phyloP scores from a whole-genome alignment of 2,888 invertebrate species.

The Drosophila macrospina region DNA sequence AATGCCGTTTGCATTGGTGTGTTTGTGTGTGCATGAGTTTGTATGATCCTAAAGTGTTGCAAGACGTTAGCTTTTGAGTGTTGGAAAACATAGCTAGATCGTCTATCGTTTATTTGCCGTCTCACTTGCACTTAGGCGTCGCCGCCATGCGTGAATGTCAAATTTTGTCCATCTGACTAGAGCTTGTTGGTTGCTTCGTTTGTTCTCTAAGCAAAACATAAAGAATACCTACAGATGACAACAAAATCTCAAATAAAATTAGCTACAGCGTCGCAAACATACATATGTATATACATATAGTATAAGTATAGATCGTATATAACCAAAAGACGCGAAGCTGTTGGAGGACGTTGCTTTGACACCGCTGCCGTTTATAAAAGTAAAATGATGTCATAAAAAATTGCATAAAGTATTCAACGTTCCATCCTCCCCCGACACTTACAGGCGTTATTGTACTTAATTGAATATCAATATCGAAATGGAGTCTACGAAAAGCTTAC shows the following conservation, averaged over 20 bases:
- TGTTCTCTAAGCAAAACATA: slow-evolving; percentile 38
- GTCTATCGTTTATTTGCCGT: slow-evolving; percentile 27
- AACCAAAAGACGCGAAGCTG: slow-evolving; percentile 30
- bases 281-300: slow-evolving; percentile 22
- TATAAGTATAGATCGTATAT: slow-evolving; percentile 30
- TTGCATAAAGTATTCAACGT: slow-evolving; percentile 53
- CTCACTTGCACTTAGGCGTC: slow-evolving; percentile 57
- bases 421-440: slow-evolving; percentile 21
- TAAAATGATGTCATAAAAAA: slow-evolving; percentile 76
- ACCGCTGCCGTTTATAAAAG: slow-evolving; percentile 53
- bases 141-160: slow-evolving; percentile 54
- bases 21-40: slow-evolving; percentile 14
- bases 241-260: slow-evolving; percentile 50
- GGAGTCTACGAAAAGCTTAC: slow-evolving; percentile 55
- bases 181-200: slow-evolving; percentile 34
- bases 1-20: slow-evolving; percentile 38
- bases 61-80: slow-evolving; percentile 52
- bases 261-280: slow-evolving; percentile 24
- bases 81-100: slow-evolving; percentile 46
- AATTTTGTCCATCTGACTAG: slow-evolving; percentile 32
- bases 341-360: slow-evolving; percentile 39
- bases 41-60: slow-evolving; percentile 65
- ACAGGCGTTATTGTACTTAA: slow-evolving; percentile 63
- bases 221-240: slow-evolving; percentile 52
- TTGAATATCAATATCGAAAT: slow-evolving; percentile 45